Evolutionary conservation across 2,888 invertebrate genomes (phyloP).

Genomic region (Fabriciana adippe): DNA sequence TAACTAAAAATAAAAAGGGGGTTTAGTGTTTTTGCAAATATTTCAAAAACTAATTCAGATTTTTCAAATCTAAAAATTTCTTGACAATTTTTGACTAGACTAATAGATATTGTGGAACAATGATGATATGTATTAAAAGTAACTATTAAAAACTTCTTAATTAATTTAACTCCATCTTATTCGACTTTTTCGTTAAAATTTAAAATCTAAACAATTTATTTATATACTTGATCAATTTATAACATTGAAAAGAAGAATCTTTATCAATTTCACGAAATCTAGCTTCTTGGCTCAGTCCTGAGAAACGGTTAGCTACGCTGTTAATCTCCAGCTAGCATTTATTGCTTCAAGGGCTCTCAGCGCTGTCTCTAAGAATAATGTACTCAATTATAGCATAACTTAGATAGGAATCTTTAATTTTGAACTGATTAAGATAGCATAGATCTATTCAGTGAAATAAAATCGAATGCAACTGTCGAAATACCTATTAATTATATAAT

Average conservation of each 20-base stretch:
- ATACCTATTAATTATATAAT: too few species aligned
- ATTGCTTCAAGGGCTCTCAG: conserved; percentile 40
- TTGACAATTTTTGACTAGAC: too few species aligned
- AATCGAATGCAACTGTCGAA: not conserved
- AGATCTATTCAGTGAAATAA: conserved; percentile 28
- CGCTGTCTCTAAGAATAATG: conserved; percentile 41
- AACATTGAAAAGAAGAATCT: not conserved
- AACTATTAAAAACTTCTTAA: too few species aligned
- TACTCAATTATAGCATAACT: conserved; percentile 37
- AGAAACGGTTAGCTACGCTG: conserved; percentile 40
- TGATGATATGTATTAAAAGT: too few species aligned
- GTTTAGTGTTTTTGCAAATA: too few species aligned
- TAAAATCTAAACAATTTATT: not conserved
- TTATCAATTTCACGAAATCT: conserved; percentile 28
- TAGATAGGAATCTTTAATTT: conserved; percentile 39
- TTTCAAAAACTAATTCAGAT: too few species aligned
- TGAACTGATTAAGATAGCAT: conserved; percentile 24
- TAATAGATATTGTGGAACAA: too few species aligned
- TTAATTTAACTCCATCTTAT: too few species aligned
- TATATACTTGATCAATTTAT: not conserved
- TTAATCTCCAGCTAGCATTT: conserved; percentile 42
- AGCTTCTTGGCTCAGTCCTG: conserved; percentile 36
- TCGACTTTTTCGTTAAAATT: too few species aligned
- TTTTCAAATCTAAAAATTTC: too few species aligned
- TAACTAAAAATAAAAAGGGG: too few species aligned